Percentiles rank a stretch among this genome's conserved stretches.
These are phyloP conservation scores for Drosophila subobscura DNA, from an alignment of 1,140 invertebrate species.

Conservation along the genomic window DNA sequence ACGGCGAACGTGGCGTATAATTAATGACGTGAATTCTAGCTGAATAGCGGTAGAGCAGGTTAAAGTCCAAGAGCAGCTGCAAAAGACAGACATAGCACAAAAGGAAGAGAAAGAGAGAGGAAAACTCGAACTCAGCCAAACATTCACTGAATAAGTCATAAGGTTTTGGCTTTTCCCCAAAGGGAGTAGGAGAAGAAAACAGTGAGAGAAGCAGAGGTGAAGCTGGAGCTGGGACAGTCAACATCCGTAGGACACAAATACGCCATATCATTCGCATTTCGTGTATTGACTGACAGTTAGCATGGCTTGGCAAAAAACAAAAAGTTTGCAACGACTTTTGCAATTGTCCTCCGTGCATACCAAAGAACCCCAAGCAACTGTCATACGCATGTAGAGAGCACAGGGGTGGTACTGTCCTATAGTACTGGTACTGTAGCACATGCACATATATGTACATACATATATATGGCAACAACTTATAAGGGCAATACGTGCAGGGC, in stretches of 20 bases:
- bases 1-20: conserved; percentile 71
- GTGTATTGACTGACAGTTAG: conserved; percentile 79
- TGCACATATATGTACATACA: conserved; percentile 2
- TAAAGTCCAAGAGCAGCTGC: neutral
- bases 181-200: neutral
- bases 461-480: conserved; percentile 77
- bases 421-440: too few relatives aligned
- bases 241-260: conserved; percentile 62
- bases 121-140: conserved; percentile 35
- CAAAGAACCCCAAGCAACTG: conserved; percentile 62
- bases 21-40: conserved; percentile 64
- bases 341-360: conserved; percentile 72
- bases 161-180: conserved; percentile 58
- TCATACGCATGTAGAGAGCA: conserved; percentile 49
- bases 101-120: conserved; percentile 3
- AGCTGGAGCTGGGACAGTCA: conserved; percentile 6
- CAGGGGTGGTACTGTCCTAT: neutral
- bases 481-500: conserved; percentile 78
- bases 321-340: conserved; percentile 71
- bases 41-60: neutral
- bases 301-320: conserved; percentile 70
- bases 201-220: neutral
- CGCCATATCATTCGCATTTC: conserved; percentile 76
- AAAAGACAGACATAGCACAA: conserved; percentile 1
- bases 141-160: conserved; percentile 77